Base-by-base conservation (phyloP, 2,797 vertebrate species). In the Premnoplex brunnescens region DNA sequence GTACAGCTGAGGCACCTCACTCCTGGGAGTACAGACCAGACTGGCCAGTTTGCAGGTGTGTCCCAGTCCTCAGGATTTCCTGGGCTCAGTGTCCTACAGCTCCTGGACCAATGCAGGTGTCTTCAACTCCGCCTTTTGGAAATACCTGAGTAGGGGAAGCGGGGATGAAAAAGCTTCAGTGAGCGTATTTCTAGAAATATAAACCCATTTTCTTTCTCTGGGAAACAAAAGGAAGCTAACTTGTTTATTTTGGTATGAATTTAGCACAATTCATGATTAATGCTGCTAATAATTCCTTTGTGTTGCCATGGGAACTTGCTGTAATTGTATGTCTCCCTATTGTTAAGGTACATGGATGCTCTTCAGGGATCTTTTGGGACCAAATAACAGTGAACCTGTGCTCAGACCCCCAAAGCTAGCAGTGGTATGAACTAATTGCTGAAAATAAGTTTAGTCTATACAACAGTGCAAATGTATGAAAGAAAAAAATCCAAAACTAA, bases 211-310 rank as follows among this genome's bases (percentile, higher is more conserved):
- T 41, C 30, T 75, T 80, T 83, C 80, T 90, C 68, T 67, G 46
- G 23, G 52, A 80, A 88, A 60, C 14, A 14, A 41, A 85, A 71
- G 52, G 59, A 79, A 63, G 22, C 16, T 43, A 49, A 67, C 17
- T 23, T 74, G 6, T 30, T 91, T 34, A 27, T 93, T 88, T 78
- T 69, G 16, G 28, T 83, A 23, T 49, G 71, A 74, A 27, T 95
- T 69, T 68, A 91, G 49, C 22, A 68, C 36, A 75, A n/a, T 62
- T 94, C 13, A 23, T 71, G 48, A 85, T 81, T 85, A 92, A 67
- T 71, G n/a, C 22, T 64, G 67, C 20, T 86, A 73, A 75, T 93
- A 23, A 26, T 66, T 6, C 12, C 32, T 23, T 18, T 69, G 39
- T 0, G 32, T 94, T 96, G 71, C 80, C 43, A 55, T 90, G 69